Conservation (phyloP, 2,113 vertebrate genomes). For the Antidorcas marsupialis region DNA sequence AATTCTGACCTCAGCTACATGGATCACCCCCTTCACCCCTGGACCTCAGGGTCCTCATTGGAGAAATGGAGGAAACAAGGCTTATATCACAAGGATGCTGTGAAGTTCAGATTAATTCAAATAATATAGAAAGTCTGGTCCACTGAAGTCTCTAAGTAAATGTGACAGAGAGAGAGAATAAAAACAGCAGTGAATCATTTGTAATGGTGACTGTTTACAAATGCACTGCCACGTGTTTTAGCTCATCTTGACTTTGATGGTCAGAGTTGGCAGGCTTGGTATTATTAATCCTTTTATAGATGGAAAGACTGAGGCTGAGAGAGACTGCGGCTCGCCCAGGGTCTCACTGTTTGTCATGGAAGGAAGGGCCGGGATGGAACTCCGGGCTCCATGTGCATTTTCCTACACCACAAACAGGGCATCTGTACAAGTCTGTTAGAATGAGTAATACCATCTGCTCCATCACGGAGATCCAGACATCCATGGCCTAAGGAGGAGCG, state of each 20-base stretch:
- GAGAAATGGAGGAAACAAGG: not conserved
- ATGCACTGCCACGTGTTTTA: not conserved
- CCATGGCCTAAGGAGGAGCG: not conserved
- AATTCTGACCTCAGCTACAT: not conserved
- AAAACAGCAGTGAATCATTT: not conserved
- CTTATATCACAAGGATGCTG: accelerated
- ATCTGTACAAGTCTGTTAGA: not conserved
- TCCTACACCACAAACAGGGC: not conserved
- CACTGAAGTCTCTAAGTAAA: no score
- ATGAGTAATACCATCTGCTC: not conserved
- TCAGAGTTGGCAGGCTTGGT: not conserved
- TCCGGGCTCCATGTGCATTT: not conserved
- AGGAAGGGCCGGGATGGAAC: not conserved
- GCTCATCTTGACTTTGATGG: not conserved
- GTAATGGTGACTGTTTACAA: not conserved
- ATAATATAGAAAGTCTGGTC: no score
- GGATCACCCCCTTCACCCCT: not conserved
- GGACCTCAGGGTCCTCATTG: not conserved
- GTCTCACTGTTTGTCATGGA: not conserved
- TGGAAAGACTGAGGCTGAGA: not conserved
- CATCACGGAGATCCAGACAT: not conserved
- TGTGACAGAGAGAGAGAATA: no score
- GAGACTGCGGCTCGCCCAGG: not conserved
- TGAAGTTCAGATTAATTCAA: not conserved
- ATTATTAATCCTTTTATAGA: not conserved